Evolutionary conservation across 2,113 vertebrate species (phyloP).

Genomic region (Candoia aspera): DNA sequence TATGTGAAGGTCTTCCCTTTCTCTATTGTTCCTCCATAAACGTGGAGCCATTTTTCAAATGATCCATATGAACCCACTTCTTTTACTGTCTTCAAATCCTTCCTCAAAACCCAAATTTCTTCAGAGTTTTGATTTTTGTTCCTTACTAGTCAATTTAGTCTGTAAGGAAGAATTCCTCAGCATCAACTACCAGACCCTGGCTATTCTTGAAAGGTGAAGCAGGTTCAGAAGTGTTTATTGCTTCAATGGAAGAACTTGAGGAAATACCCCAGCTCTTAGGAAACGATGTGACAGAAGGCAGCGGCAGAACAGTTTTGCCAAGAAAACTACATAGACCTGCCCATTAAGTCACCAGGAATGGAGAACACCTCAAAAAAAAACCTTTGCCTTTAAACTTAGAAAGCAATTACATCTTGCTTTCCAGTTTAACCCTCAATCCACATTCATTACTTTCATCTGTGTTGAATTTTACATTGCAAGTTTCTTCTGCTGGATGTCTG

Average conservation of each 20-base stretch:
- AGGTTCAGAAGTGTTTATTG: background rate
- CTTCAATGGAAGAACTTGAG: background rate
- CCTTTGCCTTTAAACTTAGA: background rate
- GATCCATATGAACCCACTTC: background rate
- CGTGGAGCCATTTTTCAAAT: background rate
- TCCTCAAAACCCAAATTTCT: background rate
- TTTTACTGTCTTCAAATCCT: background rate
- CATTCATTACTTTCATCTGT: background rate
- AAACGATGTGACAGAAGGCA: background rate
- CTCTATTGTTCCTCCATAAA: background rate
- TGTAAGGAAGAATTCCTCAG: background rate
- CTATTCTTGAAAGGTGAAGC: background rate
- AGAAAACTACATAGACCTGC: background rate
- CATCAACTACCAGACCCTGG: background rate
- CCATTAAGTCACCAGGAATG: background rate
- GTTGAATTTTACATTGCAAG: background rate
- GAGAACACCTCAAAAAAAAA: background rate
- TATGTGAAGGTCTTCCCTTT: background rate
- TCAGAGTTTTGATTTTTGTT: background rate
- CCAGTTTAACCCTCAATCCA: background rate
- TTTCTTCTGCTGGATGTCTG: background rate
- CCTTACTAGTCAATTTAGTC: background rate
- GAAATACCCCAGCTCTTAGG: background rate
- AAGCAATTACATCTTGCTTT: background rate
- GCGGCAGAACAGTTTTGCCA: background rate